Conservation (phyloP, 1,140 invertebrate genomes). For the Drosophila jambulina region DNA sequence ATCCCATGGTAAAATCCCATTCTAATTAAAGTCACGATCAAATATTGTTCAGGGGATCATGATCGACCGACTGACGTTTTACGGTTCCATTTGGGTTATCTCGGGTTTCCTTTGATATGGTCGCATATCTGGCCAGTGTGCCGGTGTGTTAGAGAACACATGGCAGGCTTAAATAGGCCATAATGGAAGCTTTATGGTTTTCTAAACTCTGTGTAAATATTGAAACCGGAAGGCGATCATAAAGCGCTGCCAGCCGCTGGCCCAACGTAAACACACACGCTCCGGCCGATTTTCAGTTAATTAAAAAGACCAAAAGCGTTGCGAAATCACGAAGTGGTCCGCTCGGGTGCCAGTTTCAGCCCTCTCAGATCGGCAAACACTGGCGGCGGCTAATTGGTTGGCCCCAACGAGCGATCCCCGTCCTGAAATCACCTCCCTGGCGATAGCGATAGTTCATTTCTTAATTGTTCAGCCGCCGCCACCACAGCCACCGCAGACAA, state of each 20-base stretch:
- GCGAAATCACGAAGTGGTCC: slow-evolving; percentile 36
- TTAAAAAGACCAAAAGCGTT: slow-evolving; percentile 70
- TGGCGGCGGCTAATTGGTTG: slow-evolving; percentile 65
- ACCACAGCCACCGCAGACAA: slow-evolving; percentile 38
- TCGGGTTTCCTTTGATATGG: slow-evolving; percentile 45
- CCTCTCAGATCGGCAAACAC: slow-evolving; percentile 68
- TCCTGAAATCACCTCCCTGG: slow-evolving; percentile 34
- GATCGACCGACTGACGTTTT: slow-evolving; percentile 30
- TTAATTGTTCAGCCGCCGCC: slow-evolving; percentile 71
- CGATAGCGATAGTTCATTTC: slow-evolving; percentile 76
- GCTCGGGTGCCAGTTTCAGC: slow-evolving; percentile 33
- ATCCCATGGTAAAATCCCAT: slow-evolving; percentile 11
- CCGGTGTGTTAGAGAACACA: slow-evolving; percentile 30
- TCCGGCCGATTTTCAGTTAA: slow-evolving; percentile 63
- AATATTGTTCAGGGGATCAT: slow-evolving; percentile 40
- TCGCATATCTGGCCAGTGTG: slow-evolving; percentile 22
- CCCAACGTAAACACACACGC: slow-evolving; percentile 60
- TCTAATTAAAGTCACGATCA: slow-evolving; percentile 35
- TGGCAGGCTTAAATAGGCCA: slow-evolving; percentile 48
- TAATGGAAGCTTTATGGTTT: slow-evolving; percentile 70
- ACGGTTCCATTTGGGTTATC: slow-evolving; percentile 35
- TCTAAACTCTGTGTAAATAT: slow-evolving; percentile 72
- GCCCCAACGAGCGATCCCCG: slow-evolving; percentile 38
- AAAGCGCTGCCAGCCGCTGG: slow-evolving; percentile 58
- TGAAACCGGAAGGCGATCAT: slow-evolving; percentile 75